phyloP scores from a whole-genome alignment of 2,113 vertebrate genomes.

The Ptilorrhoa leucosticta region DNA sequence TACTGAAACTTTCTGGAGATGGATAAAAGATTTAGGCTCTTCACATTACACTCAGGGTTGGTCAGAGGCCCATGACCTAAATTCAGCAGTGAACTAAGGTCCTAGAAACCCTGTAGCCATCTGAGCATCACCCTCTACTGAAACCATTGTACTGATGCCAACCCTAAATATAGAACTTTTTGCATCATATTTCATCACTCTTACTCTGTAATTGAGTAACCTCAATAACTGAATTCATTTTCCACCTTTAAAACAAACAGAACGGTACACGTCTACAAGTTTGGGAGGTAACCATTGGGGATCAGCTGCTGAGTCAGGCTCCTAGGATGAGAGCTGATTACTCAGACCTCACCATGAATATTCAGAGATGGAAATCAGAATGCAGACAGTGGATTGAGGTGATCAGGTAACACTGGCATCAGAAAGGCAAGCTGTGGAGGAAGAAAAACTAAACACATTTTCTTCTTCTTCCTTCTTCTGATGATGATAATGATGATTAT shows the following conservation, averaged over 20 bases:
- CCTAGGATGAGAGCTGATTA: not conserved
- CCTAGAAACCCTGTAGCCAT: not conserved
- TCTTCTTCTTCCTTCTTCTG: not conserved
- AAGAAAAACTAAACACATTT: not conserved
- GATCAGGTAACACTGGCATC: not conserved
- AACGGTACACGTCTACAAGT: not conserved
- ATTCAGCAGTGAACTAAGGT: not conserved
- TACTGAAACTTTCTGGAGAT: not conserved
- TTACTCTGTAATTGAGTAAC: not conserved
- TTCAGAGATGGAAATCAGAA: conserved; percentile 36
- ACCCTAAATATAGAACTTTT: not conserved
- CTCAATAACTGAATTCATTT: not conserved
- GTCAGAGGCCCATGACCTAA: not conserved
- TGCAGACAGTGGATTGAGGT: not conserved
- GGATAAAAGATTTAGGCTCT: not conserved
- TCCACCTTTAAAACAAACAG: not conserved
- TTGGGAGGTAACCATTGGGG: not conserved
- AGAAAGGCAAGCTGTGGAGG: not conserved
- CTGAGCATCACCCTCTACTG: not conserved
- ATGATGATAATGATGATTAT: not conserved
- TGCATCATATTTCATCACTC: not conserved
- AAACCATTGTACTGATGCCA: not conserved
- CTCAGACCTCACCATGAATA: conserved; percentile 33
- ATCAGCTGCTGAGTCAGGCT: not conserved
- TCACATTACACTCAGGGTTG: not conserved